Conservation (phyloP, 2,888 invertebrate genomes). For the Eucera pruinosa region DNA sequence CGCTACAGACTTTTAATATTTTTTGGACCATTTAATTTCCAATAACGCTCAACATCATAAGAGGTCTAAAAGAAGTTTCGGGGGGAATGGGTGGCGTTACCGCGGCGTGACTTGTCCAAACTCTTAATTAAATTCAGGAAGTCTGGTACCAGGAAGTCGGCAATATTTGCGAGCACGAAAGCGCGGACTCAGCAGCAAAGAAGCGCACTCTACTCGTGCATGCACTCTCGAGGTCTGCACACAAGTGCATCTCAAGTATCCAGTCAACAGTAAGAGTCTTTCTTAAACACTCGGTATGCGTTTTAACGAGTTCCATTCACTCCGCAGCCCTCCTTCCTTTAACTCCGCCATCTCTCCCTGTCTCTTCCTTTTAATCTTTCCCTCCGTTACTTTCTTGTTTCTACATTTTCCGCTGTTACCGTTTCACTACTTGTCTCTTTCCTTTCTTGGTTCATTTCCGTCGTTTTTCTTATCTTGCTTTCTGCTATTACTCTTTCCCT, state of each 20-base stretch:
- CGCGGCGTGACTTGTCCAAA: constrained; percentile 14
- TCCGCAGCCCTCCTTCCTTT: constrained; percentile 1
- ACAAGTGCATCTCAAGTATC: constrained; percentile 48
- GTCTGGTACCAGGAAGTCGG: constrained; percentile 24
- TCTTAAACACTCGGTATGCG: constrained; percentile 64
- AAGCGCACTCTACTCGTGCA: constrained; percentile 23
- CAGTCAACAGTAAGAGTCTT: constrained; percentile 59
- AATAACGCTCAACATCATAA: background rate
- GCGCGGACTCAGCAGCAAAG: constrained; percentile 57
- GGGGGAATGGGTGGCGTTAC: background rate
- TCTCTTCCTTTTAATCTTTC: background rate
- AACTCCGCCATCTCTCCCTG: constrained; percentile 9
- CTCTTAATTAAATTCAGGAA: constrained; percentile 52
- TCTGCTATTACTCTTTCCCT: background rate
- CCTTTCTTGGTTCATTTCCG: constrained; percentile 17
- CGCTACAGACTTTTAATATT: background rate
- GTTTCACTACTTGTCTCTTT: constrained; percentile 3
- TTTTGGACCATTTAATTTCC: background rate
- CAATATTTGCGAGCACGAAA: constrained; percentile 48
- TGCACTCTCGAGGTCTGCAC: constrained; percentile 34
- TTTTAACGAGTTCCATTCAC: constrained; percentile 59
- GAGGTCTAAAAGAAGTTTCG: background rate
- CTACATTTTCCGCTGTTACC: background rate
- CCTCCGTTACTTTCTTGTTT: background rate
- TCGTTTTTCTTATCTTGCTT: background rate